These are phyloP conservation scores for Toxotes jaculatrix DNA, from an alignment of 2,113 vertebrate genomes.

Conservation along the genomic window DNA sequence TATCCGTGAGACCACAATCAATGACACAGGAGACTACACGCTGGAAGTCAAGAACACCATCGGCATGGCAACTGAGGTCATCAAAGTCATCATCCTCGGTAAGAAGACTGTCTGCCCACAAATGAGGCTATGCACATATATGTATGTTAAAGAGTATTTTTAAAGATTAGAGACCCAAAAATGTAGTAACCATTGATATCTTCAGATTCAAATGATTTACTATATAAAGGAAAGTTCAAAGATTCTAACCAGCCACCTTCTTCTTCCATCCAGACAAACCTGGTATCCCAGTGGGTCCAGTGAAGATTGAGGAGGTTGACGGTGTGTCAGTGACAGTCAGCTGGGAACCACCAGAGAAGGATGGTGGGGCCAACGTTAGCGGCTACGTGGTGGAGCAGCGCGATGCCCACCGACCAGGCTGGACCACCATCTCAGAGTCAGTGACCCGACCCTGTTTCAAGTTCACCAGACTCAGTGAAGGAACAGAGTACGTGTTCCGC, in stretches of 20 bases:
- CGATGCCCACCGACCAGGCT: constrained; percentile 95
- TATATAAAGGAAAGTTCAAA: not conserved
- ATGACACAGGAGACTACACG: constrained; percentile 93
- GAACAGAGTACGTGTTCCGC: constrained; percentile 97
- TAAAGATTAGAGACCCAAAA: not conserved
- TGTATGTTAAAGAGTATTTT: not conserved
- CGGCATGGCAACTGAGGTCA: constrained; percentile 88
- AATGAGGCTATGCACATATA: not conserved
- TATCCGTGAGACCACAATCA: constrained; percentile 95
- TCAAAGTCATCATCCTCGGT: constrained; percentile 98
- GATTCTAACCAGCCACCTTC: not conserved
- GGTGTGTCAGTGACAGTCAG: constrained; percentile 91
- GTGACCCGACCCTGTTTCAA: constrained; percentile 95
- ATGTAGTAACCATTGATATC: not conserved
- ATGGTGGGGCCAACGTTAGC: constrained; percentile 94
- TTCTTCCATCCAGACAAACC: constrained; percentile 90
- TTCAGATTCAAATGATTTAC: not conserved
- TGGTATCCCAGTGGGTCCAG: constrained; percentile 90
- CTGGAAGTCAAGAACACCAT: constrained; percentile 93
- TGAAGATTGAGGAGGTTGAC: constrained; percentile 92
- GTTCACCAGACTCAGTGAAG: constrained; percentile 92
- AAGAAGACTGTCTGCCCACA: constrained; percentile 69
- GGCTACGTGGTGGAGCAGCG: constrained; percentile 97
- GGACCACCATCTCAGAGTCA: constrained; percentile 95
- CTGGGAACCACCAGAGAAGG: constrained; percentile 94